Base-by-base conservation (phyloP, 2,888 invertebrate species). In the Ariolimax columbianus region DNA sequence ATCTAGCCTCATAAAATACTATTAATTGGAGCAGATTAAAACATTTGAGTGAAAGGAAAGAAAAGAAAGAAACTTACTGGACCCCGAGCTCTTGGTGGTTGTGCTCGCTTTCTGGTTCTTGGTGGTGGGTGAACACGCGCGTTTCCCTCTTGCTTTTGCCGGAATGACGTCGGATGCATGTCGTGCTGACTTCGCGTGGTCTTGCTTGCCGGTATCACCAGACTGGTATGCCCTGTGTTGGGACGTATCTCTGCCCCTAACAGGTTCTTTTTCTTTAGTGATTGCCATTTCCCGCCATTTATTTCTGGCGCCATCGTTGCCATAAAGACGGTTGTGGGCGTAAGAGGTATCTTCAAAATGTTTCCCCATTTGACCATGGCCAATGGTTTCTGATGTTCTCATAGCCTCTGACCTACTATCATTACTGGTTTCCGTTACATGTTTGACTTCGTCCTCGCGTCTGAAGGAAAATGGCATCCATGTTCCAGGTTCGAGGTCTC, bases 401-500 rank as follows among this genome's bases (percentile, higher is more conserved):
- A 43, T 36, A 0, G 43, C 23, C 0, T 82, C 82, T 1, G 26
- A n/a, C 30, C 47, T 77, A n/a, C 19, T 26, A 47, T 55, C 40
- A 30, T 59, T 72, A 38, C n/a, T 43, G 38, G 66, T 78, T 70
- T 83, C 83, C 11, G 6, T 36, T 17, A 59, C 33, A 63, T 59
- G 23, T 70, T 33, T 77, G 26, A 40, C 0, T 30, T 83, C 77
- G 19, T 83, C 83, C 26, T 68, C 77, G 7, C 40, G 40, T 33
- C 84, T 40, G 47, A 72, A 84, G 17, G 68, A 43, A 40, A 73
- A 73, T 1, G 79, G 78, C 0, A 73, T 72, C 79, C 79, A 84
- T 23, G 85, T 43, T 36, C 40, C 51, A 2, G 83, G 83, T 17
- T 81, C 85, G 1, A 81, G 43, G 51, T 85, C 85, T 68, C 80